phyloP scores from a whole-genome alignment of 2,888 invertebrate species.

The Eupithecia inturbata region DNA sequence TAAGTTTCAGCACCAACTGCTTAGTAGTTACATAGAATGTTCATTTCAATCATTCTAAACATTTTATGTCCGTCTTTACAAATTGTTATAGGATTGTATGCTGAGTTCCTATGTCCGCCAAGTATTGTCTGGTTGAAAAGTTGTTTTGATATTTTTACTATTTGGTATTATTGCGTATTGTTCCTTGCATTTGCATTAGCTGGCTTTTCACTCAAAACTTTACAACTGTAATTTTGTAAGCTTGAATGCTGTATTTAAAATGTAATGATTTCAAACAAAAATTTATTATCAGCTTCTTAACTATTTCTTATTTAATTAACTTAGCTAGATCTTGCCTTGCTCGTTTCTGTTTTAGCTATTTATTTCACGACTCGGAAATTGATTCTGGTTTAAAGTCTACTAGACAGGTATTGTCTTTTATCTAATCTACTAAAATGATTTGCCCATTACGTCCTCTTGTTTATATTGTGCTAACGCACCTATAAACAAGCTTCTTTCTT shows the following conservation, averaged over 20 bases:
- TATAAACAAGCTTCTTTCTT: not conserved
- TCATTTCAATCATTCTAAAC: not conserved
- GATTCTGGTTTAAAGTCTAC: not conserved
- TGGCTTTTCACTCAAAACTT: constrained; percentile 9
- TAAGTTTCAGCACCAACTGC: not conserved
- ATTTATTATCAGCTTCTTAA: not conserved
- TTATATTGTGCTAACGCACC: not conserved
- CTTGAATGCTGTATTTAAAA: not conserved
- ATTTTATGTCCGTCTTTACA: not conserved
- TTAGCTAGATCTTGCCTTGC: not conserved
- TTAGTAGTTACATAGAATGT: not conserved
- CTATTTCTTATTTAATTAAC: not conserved
- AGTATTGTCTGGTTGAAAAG: constrained; percentile 11
- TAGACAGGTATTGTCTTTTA: not conserved
- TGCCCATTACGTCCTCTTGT: not conserved
- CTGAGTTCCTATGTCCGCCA: not conserved
- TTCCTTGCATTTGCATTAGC: not conserved
- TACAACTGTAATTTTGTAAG: constrained; percentile 1
- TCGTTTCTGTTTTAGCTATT: not conserved
- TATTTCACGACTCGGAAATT: not conserved
- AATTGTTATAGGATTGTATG: not conserved
- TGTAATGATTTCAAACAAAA: constrained; percentile 6
- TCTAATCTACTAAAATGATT: not conserved
- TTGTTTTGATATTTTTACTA: constrained; percentile 7
- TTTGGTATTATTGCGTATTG: constrained; percentile 20